Evolutionary conservation across 2,888 invertebrate species (phyloP).

Genomic region (Neocrepidodera transversa): DNA sequence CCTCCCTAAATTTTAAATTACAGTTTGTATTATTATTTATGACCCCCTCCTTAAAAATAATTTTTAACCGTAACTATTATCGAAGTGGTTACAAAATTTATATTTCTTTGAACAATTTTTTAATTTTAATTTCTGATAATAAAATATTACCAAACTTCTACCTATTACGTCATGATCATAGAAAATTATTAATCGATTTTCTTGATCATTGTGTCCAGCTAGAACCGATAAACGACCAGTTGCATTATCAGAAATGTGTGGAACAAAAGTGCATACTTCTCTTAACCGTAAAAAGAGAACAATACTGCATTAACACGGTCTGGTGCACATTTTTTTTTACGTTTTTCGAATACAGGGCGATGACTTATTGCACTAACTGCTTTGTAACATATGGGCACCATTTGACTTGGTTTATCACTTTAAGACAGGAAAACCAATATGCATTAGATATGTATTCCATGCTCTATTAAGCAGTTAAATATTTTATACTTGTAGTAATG

Average conservation of each 20-base stretch:
- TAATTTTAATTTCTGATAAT: too few species aligned
- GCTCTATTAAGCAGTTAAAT: too few species aligned
- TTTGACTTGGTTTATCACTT: slow-evolving; percentile 9
- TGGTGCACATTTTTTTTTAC: slow-evolving; percentile 39
- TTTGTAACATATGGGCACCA: slow-evolving; percentile 10
- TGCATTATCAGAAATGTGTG: slow-evolving; percentile 40
- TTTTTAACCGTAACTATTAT: too few species aligned
- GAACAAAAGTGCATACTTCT: slow-evolving; percentile 43
- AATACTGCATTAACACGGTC: slow-evolving; percentile 50
- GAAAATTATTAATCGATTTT: too few species aligned
- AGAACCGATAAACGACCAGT: not conserved
- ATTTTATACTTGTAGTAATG: too few species aligned
- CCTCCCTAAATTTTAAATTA: too few species aligned
- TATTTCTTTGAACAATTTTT: too few species aligned
- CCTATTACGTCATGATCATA: too few species aligned
- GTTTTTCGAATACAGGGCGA: slow-evolving; percentile 31
- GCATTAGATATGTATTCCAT: not conserved
- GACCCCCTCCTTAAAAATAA: too few species aligned
- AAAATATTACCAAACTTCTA: too few species aligned
- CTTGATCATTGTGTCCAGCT: not conserved
- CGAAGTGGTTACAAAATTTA: too few species aligned
- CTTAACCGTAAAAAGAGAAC: slow-evolving; percentile 47
- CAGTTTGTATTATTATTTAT: too few species aligned
- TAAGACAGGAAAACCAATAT: not conserved
- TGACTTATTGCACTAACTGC: slow-evolving; percentile 20